Evolutionary conservation across 2,113 vertebrate species (phyloP).

Genomic region (Otus sunia): DNA sequence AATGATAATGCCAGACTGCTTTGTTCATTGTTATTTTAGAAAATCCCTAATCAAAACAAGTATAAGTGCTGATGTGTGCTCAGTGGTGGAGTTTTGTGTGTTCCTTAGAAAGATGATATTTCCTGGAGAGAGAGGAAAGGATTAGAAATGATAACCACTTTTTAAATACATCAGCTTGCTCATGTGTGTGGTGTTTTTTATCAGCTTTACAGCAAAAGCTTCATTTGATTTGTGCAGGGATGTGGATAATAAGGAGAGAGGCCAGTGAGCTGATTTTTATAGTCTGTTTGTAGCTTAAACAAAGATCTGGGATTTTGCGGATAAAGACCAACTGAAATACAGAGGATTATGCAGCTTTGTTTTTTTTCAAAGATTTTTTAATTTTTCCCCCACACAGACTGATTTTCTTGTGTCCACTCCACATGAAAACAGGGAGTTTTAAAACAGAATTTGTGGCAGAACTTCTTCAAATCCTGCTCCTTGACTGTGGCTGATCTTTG

Average conservation of each 20-base stretch:
- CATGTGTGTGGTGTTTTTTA: conserved; percentile 60
- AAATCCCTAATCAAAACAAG: conserved; percentile 75
- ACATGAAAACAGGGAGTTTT: conserved; percentile 45
- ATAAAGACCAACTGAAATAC: conserved; percentile 77
- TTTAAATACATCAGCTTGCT: conserved; percentile 69
- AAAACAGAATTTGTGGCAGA: conserved; percentile 31
- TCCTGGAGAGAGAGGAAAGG: conserved; percentile 66
- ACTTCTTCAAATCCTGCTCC: conserved; percentile 1
- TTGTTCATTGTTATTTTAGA: conserved; percentile 61
- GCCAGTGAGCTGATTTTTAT: conserved; percentile 73
- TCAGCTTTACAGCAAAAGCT: conserved; percentile 73
- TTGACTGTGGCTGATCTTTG: not conserved
- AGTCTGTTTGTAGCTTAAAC: conserved; percentile 78
- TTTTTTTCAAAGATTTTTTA: conserved; percentile 69
- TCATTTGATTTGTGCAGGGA: conserved; percentile 79
- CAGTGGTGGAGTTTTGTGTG: conserved; percentile 44
- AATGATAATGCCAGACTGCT: conserved; percentile 56
- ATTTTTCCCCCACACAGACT: conserved; percentile 41
- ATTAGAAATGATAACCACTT: conserved; percentile 72
- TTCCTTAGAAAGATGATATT: conserved; percentile 56
- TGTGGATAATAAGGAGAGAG: conserved; percentile 73
- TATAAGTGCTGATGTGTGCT: conserved; percentile 26
- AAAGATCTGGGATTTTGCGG: conserved; percentile 79
- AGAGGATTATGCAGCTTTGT: conserved; percentile 76
- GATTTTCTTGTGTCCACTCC: conserved; percentile 10